Conservation (phyloP, 2,113 vertebrate species). For the Phasianus colchicus region DNA sequence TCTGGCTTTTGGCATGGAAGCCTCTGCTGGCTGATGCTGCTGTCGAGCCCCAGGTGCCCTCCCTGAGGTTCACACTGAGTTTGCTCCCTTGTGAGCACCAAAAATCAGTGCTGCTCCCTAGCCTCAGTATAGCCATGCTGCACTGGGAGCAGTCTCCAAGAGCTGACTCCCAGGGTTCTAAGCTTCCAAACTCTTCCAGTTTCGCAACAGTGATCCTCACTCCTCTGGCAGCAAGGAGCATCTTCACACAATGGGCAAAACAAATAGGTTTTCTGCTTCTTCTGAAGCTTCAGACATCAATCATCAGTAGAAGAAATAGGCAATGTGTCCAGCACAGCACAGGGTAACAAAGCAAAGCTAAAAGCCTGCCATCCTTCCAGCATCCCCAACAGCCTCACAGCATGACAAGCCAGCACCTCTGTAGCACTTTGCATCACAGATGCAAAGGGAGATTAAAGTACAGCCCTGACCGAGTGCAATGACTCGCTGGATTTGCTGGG, state of each 20-base stretch:
- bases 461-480: fast-evolving
- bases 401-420: not conserved
- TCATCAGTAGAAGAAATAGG: not conserved
- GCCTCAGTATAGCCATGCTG: not conserved
- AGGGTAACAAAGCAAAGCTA: not conserved
- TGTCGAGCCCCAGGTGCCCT: not conserved
- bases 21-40: not conserved
- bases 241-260: not conserved
- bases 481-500: not conserved
- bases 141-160: not conserved
- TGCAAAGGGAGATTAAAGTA: not conserved
- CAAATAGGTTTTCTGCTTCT: not conserved
- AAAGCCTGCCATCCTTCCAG: not conserved
- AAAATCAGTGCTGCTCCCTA: not conserved
- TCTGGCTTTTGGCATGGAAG: not conserved
- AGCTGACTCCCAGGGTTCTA: not conserved
- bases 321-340: fast-evolving
- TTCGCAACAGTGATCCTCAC: too few relatives aligned
- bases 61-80: not conserved
- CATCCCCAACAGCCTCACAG: too few relatives aligned
- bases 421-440: fast-evolving
- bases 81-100: fast-evolving
- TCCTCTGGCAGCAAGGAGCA: fast-evolving
- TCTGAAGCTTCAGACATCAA: fast-evolving
- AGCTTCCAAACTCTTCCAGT: not conserved